A percentile compares a stretch with the other conserved stretches of the same genome.
Conservation (phyloP, 2,888 invertebrate genomes). For the Schizotus pectinicornis region DNA sequence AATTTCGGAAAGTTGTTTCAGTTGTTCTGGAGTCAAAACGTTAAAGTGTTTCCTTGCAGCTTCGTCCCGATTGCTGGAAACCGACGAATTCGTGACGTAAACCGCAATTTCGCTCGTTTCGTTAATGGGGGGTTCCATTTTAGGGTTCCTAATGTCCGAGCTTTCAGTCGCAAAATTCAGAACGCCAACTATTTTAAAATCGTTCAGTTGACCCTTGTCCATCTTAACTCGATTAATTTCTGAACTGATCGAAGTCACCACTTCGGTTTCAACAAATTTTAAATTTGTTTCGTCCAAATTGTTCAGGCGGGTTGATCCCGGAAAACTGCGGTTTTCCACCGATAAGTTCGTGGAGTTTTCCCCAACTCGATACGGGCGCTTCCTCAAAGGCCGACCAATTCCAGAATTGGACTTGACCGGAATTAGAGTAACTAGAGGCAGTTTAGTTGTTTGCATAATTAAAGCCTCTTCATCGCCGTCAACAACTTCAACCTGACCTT, state of each 20-base stretch:
- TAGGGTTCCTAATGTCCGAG: constrained; percentile 42
- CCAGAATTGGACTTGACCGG: constrained; percentile 83
- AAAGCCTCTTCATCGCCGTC: constrained; percentile 51
- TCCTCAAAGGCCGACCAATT: constrained; percentile 72
- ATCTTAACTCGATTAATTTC: constrained; percentile 34
- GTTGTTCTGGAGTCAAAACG: constrained; percentile 48
- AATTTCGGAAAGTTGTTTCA: constrained; percentile 64
- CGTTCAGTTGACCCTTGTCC: constrained; percentile 34
- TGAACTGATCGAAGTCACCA: constrained; percentile 35
- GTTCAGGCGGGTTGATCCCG: constrained; percentile 30
- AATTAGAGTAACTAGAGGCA: constrained; percentile 69
- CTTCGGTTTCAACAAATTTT: constrained; percentile 38
- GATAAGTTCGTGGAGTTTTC: constrained; percentile 37
- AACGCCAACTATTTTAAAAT: constrained; percentile 49
- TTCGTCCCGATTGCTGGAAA: constrained; percentile 32
- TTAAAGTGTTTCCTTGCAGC: constrained; percentile 25
- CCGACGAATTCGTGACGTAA: constrained; percentile 40
- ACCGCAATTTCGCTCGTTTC: constrained; percentile 33
- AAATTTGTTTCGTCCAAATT: constrained; percentile 17
- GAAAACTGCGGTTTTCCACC: constrained; percentile 50
- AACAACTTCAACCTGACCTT: constrained; percentile 55
- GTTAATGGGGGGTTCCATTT: constrained; percentile 40
- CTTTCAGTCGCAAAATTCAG: constrained; percentile 51
- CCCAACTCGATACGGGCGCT: constrained; percentile 61
- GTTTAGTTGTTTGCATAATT: constrained; percentile 50